A percentile compares a stretch with the other conserved stretches of the same genome.
Conservation (phyloP, 2,797 vertebrate genomes). For the Lepidocolaptes lacrymiger region DNA sequence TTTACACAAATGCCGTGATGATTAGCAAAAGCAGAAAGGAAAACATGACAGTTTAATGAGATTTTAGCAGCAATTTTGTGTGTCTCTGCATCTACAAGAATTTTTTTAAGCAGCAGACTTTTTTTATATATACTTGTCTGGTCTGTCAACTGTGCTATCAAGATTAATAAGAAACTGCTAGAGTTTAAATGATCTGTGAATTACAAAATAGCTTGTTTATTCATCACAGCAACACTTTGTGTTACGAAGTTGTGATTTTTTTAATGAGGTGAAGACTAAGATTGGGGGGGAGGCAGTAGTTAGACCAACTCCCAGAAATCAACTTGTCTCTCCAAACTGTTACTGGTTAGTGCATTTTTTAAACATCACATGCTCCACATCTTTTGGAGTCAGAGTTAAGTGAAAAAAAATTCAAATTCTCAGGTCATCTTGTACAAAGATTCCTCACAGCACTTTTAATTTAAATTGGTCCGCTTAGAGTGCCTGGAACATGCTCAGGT, state of each 20-base stretch:
- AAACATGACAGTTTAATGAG: slow-evolving; percentile 36
- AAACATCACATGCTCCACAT: background rate
- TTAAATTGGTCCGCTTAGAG: background rate
- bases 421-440: background rate
- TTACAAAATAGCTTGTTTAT: slow-evolving; percentile 67
- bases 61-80: background rate
- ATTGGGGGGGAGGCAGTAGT: background rate
- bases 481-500: background rate
- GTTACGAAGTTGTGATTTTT: slow-evolving; percentile 57
- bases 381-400: background rate
- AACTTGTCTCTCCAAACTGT: background rate
- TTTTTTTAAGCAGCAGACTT: background rate
- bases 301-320: background rate
- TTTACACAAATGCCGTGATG: background rate
- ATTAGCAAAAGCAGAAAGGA: slow-evolving; percentile 31
- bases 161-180: slow-evolving; percentile 35
- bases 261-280: slow-evolving; percentile 39
- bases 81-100: background rate
- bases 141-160: slow-evolving; percentile 38
- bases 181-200: slow-evolving; percentile 53
- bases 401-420: background rate
- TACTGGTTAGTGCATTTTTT: background rate
- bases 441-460: background rate
- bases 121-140: background rate
- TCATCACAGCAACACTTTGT: slow-evolving; percentile 46